These are phyloP conservation scores for Brachionus paranguensis DNA, from an alignment of 1,140 invertebrate genomes.

Conservation along the genomic window DNA sequence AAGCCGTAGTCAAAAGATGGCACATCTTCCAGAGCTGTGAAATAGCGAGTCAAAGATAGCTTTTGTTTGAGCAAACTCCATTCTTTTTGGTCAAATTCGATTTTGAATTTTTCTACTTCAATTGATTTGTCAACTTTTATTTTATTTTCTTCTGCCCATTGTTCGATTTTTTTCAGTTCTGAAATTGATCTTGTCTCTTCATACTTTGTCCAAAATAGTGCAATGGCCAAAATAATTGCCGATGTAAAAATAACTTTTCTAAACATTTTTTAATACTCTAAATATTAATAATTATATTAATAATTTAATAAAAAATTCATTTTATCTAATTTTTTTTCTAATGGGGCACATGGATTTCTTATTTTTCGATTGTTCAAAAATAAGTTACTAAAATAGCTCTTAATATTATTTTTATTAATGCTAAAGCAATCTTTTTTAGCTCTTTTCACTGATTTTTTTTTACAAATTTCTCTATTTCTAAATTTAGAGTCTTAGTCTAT, in stretches of 20 bases:
- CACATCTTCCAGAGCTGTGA: not conserved
- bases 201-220: not conserved
- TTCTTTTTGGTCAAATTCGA: slow-evolving; percentile 27
- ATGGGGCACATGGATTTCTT: too few relatives aligned
- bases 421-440: too few relatives aligned
- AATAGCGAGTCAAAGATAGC: slow-evolving; percentile 5
- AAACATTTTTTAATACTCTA: not conserved
- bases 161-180: not conserved
- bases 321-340: not conserved
- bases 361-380: too few relatives aligned
- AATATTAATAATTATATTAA: not conserved
- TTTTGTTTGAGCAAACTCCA: slow-evolving; percentile 7
- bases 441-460: too few relatives aligned
- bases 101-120: not conserved
- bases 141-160: not conserved
- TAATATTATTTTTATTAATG: too few relatives aligned
- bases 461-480: too few relatives aligned
- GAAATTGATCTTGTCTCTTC: not conserved
- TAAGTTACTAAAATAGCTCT: too few relatives aligned
- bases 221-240: not conserved
- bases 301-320: too few relatives aligned
- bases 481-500: too few relatives aligned
- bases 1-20: slow-evolving; percentile 35
- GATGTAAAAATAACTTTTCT: not conserved
- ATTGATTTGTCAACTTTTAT: not conserved